These are phyloP conservation scores for Plecotus auritus DNA, from an alignment of 2,113 vertebrate genomes.

Conservation along the genomic window DNA sequence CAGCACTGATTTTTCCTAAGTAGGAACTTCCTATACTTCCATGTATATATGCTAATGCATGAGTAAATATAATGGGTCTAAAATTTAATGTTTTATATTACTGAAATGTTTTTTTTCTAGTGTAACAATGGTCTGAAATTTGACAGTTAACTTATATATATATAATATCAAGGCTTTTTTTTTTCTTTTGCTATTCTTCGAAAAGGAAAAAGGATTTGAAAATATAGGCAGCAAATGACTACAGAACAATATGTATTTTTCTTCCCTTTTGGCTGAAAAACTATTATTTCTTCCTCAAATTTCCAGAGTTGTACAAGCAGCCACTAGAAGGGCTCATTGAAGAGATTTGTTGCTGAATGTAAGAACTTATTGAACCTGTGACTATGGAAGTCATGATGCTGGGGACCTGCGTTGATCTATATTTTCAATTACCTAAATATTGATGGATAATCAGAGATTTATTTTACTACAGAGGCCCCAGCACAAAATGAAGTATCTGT, in stretches of 20 bases:
- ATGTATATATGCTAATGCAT: neutral
- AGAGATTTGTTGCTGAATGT: neutral
- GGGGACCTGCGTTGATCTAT: neutral
- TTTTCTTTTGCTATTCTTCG: neutral
- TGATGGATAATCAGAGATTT: neutral
- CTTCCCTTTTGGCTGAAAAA: neutral
- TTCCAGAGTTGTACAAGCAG: neutral
- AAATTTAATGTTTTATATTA: neutral
- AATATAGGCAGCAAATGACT: neutral
- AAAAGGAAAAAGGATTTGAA: neutral
- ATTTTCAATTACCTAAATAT: neutral
- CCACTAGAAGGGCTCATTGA: accelerated
- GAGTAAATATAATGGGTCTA: neutral
- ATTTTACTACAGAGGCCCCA: neutral
- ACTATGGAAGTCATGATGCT: neutral
- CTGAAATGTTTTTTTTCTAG: neutral
- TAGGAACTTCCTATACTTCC: neutral
- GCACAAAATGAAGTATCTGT: neutral
- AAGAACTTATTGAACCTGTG: neutral
- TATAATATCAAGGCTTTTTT: neutral
- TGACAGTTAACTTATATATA: neutral
- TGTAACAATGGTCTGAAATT: neutral
- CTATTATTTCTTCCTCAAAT: neutral
- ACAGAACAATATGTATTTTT: neutral
- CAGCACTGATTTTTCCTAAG: neutral